Percentiles rank a stretch among this genome's conserved stretches.
phyloP scores from a whole-genome alignment of 2,113 vertebrate genomes.

The Vidua macroura region DNA sequence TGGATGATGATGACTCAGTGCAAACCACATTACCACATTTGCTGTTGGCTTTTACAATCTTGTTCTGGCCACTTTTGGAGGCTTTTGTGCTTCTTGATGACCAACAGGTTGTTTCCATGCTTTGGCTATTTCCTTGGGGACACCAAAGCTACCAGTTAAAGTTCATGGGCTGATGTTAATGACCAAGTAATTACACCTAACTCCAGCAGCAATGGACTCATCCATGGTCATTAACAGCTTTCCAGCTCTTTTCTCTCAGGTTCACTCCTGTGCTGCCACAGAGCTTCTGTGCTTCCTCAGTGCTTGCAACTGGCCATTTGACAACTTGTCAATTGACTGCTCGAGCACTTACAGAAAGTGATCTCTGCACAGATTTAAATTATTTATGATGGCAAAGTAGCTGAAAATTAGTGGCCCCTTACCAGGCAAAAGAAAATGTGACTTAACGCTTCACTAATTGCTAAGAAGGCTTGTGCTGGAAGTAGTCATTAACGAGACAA shows the following conservation, averaged over 20 bases:
- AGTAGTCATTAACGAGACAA: conserved; percentile 17
- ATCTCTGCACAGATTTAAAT: conserved; percentile 30
- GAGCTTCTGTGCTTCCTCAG: background rate
- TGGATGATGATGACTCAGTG: background rate
- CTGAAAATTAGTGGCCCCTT: conserved; percentile 42
- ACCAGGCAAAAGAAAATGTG: conserved; percentile 8
- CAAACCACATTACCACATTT: background rate
- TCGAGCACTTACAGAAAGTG: conserved; percentile 43
- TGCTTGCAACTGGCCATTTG: background rate
- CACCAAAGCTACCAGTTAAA: background rate
- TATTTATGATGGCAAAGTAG: conserved; percentile 56
- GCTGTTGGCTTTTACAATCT: background rate
- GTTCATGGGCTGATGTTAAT: background rate
- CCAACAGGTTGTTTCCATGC: background rate
- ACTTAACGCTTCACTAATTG: conserved; percentile 36
- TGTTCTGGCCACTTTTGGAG: background rate
- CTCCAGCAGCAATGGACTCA: background rate
- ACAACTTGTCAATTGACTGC: conserved; percentile 34
- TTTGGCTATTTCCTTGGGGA: background rate
- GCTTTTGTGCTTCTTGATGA: background rate
- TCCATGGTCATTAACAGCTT: background rate
- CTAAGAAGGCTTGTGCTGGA: background rate
- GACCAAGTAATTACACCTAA: background rate
- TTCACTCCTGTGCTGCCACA: background rate
- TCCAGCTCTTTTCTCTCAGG: background rate